phyloP scores from a whole-genome alignment of 1,140 invertebrate genomes.

The Drosophila malerkotliana region DNA sequence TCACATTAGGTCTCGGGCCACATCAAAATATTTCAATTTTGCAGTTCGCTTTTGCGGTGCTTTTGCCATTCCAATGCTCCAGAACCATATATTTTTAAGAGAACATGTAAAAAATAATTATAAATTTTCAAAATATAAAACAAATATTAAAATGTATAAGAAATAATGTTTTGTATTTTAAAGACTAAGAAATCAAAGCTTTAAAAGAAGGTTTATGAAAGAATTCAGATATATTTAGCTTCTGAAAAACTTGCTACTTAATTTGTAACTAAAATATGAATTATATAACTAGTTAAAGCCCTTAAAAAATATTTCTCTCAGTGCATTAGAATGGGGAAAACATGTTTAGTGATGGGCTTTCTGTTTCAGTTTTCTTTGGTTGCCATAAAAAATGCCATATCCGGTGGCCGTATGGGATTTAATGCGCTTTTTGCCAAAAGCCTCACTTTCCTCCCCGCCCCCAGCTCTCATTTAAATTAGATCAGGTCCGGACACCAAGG shows the following conservation, averaged over 20 bases:
- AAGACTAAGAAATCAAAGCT: too few relatives aligned
- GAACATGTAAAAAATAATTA: neutral
- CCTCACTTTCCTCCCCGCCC: neutral
- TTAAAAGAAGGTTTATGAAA: too few relatives aligned
- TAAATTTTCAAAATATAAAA: too few relatives aligned
- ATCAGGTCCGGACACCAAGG: constrained; percentile 36
- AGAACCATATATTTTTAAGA: neutral
- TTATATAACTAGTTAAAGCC: too few relatives aligned
- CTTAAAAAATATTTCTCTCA: neutral
- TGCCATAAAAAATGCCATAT: constrained; percentile 68
- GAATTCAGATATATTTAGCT: too few relatives aligned
- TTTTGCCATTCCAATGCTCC: constrained; percentile 68
- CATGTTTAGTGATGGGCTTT: constrained; percentile 6
- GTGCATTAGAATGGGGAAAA: neutral
- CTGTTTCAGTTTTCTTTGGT: constrained; percentile 26
- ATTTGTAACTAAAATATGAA: too few relatives aligned
- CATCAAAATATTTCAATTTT: constrained; percentile 81
- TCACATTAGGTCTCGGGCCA: constrained; percentile 58
- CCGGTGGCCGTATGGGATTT: constrained; percentile 67
- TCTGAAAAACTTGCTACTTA: too few relatives aligned
- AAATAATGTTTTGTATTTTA: neutral
- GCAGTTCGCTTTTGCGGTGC: constrained; percentile 69
- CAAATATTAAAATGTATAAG: too few relatives aligned
- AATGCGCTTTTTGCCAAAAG: constrained; percentile 49
- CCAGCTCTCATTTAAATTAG: constrained; percentile 70